phyloP scores from a whole-genome alignment of 1,140 invertebrate species.

The Lamellibrachia luymesi region DNA sequence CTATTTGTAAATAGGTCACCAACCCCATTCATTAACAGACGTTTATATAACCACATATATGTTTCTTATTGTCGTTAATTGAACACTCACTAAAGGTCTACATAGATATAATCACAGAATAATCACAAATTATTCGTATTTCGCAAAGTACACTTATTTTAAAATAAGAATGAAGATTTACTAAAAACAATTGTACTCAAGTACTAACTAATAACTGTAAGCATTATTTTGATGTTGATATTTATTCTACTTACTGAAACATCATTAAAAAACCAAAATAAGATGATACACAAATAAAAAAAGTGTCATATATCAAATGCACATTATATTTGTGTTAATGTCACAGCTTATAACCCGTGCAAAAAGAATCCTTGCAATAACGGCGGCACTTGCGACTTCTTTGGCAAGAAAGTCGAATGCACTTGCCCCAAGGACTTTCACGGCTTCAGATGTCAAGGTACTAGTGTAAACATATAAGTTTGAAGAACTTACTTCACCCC shows the following conservation, averaged over 20 bases:
- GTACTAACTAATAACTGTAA: too few relatives aligned
- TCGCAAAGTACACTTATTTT: too few relatives aligned
- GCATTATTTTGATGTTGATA: not conserved
- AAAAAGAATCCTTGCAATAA: not conserved
- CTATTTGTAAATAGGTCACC: not conserved
- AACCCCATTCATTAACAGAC: not conserved
- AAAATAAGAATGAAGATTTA: not conserved
- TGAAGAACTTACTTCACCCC: too few relatives aligned
- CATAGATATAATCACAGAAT: not conserved
- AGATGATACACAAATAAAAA: not conserved
- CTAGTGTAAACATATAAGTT: not conserved
- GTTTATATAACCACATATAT: not conserved
- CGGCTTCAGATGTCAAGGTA: not conserved
- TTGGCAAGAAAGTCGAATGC: not conserved
- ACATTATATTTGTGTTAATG: not conserved
- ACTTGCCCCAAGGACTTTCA: not conserved
- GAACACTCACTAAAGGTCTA: not conserved
- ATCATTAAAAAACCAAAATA: not conserved
- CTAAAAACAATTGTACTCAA: too few relatives aligned
- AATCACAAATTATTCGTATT: too few relatives aligned
- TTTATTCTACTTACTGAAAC: not conserved
- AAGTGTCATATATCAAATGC: not conserved
- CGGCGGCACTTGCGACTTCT: not conserved
- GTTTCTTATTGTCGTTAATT: not conserved
- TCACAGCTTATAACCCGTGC: not conserved